A percentile compares a stretch with the other conserved stretches of the same genome.
phyloP scores from a whole-genome alignment of 1,140 invertebrate genomes.

The Achatina immaculata region DNA sequence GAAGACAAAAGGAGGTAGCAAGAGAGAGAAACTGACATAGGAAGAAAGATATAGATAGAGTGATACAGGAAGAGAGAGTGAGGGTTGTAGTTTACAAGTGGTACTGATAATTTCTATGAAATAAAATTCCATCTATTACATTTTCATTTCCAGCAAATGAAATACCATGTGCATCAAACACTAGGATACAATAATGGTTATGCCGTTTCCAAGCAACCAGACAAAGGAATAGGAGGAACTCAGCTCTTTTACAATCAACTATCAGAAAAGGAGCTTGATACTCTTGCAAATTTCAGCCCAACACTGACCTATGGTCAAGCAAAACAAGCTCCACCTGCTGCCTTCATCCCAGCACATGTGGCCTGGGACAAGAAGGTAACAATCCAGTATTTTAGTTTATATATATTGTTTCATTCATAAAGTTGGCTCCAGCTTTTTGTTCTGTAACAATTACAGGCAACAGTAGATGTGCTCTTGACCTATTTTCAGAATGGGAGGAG shows the following conservation, averaged over 20 bases:
- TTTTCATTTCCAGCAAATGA: constrained; percentile 72
- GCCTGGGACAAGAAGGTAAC: constrained; percentile 81
- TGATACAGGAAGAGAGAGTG: too few species aligned
- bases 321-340: constrained; percentile 75
- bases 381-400: background rate
- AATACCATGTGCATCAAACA: constrained; percentile 78
- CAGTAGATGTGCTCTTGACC: too few species aligned
- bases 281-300: constrained; percentile 79
- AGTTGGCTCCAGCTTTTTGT: too few species aligned
- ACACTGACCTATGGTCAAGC: constrained; percentile 82
- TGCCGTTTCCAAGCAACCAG: constrained; percentile 73
- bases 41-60: too few species aligned
- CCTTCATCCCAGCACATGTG: constrained; percentile 81
- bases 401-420: too few species aligned
- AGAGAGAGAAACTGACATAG: too few species aligned
- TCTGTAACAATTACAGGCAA: too few species aligned
- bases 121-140: too few species aligned
- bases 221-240: constrained; percentile 77
- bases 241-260: constrained; percentile 70
- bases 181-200: constrained; percentile 80
- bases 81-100: too few species aligned
- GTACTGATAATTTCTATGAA: too few species aligned
- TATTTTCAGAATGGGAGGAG: too few species aligned
- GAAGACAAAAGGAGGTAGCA: too few species aligned
- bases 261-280: constrained; percentile 72